Evolutionary conservation across 2,797 vertebrate genomes (phyloP).

Genomic region (Gorsachius magnificus): DNA sequence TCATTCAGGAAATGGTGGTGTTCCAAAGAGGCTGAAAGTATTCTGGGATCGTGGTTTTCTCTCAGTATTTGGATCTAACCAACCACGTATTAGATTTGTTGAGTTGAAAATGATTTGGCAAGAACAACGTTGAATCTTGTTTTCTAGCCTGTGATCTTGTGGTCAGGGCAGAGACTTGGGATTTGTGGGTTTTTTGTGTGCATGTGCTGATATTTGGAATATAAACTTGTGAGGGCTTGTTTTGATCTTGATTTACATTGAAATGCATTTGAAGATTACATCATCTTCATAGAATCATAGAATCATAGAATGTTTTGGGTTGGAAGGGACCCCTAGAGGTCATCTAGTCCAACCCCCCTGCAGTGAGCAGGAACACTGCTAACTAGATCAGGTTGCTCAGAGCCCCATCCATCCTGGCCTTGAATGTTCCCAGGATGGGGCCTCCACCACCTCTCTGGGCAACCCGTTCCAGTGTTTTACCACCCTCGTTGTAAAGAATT

Average conservation of each 20-base stretch:
- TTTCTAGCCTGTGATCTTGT: not conserved
- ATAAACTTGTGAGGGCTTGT: not conserved
- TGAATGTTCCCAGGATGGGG: too few species aligned
- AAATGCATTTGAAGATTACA: not conserved
- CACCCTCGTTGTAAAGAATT: too few species aligned
- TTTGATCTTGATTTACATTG: not conserved
- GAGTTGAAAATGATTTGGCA: not conserved
- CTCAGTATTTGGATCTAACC: not conserved
- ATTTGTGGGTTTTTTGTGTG: not conserved
- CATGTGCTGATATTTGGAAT: not conserved
- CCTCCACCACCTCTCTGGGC: too few species aligned
- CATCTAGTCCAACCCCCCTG: too few species aligned
- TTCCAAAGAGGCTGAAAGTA: not conserved
- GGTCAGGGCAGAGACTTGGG: not conserved
- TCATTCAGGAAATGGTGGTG: not conserved
- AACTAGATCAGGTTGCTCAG: too few species aligned
- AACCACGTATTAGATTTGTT: not conserved
- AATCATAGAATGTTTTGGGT: too few species aligned
- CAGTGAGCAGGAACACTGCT: too few species aligned
- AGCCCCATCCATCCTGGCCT: too few species aligned
- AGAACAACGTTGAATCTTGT: not conserved
- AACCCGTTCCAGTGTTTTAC: too few species aligned
- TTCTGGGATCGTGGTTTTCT: not conserved
- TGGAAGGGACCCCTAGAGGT: too few species aligned
- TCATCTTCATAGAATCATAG: too few species aligned